phyloP scores from a whole-genome alignment of 1,140 invertebrate genomes.

The Delia radicum region DNA sequence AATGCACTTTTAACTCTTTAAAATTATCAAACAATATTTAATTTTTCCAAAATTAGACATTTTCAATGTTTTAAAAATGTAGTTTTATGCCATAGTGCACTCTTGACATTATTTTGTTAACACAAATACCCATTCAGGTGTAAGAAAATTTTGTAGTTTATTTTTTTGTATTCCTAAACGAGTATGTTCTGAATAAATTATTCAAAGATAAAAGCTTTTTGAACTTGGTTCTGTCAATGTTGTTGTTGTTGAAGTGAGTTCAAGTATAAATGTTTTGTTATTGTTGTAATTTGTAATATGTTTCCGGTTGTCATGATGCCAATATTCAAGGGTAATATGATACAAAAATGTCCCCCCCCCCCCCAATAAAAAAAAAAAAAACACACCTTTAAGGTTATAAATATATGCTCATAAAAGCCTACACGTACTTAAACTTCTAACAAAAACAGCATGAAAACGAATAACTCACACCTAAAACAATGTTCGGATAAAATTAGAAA shows the following conservation, averaged over 20 bases:
- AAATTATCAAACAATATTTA: too few species aligned
- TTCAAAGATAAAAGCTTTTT: neutral
- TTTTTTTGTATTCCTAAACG: neutral
- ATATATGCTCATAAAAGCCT: too few species aligned
- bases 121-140: neutral
- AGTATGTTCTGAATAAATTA: neutral
- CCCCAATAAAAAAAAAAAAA: too few species aligned
- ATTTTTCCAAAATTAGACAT: too few species aligned
- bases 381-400: too few species aligned
- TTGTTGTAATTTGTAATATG: neutral
- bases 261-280: neutral
- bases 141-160: neutral
- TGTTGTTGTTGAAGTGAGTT: neutral
- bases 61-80: too few species aligned
- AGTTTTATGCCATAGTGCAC: neutral
- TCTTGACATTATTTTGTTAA: neutral
- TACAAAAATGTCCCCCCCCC: too few species aligned
- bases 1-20: too few species aligned
- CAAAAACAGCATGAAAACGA: too few species aligned
- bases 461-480: too few species aligned
- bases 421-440: too few species aligned
- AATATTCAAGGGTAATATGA: neutral
- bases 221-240: neutral
- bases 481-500: too few species aligned
- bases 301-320: conserved; percentile 3